Evolutionary conservation across 2,888 invertebrate genomes (phyloP), one percentile per base, ranked within the genome.

Genomic region (Syrista parreyssii): DNA sequence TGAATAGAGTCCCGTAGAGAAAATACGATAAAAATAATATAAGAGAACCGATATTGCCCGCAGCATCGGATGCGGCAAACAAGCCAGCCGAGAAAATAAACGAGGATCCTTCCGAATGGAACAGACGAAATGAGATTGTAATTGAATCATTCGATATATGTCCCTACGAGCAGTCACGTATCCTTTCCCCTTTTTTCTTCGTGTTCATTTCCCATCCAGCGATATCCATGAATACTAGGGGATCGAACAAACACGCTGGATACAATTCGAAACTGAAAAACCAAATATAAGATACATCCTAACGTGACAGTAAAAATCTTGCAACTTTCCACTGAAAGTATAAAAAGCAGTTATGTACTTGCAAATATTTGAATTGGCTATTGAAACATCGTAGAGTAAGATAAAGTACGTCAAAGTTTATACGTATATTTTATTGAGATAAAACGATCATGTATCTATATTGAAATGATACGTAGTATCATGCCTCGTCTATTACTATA

Each of bases 51-150:
- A 72, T 33, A 36, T 75, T 31, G 76, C 80, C 80, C 74, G 68
- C 69, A 80, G 80, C 78, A 35, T 78, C 78, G 73, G 68, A 81
- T 76, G 72, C 78, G 74, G 78, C 78, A 78, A 81, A 78, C 78
- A 79, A 81, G 73, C 78, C 77, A 76, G 73, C 75, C 76, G 80
- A 81, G 78, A 75, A 82, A 79, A 79, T 75, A 68, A 71, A 34
- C 32, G 73, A 75, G 68, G 40, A 78, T 79, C 75, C 74, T 77
- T 74, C 73, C 72, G 76, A 68, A 73, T 72, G 76, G 73, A 78
- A 79, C 80, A 32, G 73, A 55, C 78, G 68, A 76, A 82, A 83
- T 82, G 81, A 78, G 77, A 80, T 82, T 81, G 77, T 81, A 81
- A 83, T 82, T 71, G 76, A 79, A 82, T 83, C 75, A 79, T 73